These are phyloP conservation scores for Pantelozetes paolii DNA, from an alignment of 2,888 invertebrate genomes.

Conservation along the genomic window DNA sequence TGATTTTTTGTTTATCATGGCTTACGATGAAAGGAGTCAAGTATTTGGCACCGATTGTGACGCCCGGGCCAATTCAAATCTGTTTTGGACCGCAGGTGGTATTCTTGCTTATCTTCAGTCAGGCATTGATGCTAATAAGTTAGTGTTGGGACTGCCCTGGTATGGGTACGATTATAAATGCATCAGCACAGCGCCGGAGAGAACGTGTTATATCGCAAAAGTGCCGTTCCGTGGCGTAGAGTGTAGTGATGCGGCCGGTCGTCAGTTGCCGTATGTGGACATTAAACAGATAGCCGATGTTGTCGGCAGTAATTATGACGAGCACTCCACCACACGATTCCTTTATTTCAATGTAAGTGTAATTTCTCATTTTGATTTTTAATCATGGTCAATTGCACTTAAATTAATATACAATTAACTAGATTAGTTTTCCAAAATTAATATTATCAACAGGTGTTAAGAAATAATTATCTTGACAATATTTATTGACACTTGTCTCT, in stretches of 20 bases:
- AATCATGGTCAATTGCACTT: neutral
- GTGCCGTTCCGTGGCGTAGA: constrained; percentile 53
- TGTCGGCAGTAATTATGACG: constrained; percentile 51
- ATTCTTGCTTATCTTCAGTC: constrained; percentile 50
- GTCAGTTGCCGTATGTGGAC: constrained; percentile 46
- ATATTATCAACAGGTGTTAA: neutral
- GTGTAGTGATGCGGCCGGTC: constrained; percentile 54
- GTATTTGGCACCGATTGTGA: constrained; percentile 47
- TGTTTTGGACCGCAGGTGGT: constrained; percentile 48
- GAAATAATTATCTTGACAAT: too few relatives aligned
- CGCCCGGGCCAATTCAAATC: constrained; percentile 44
- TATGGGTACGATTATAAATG: constrained; percentile 54
- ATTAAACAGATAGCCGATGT: constrained; percentile 43
- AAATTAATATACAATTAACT: too few relatives aligned
- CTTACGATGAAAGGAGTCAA: constrained; percentile 54
- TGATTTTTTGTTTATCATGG: constrained; percentile 54
- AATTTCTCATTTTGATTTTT: neutral
- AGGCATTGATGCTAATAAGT: constrained; percentile 50
- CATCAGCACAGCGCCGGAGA: constrained; percentile 37
- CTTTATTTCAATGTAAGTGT: constrained; percentile 17
- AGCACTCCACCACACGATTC: constrained; percentile 43
- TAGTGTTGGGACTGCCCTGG: constrained; percentile 55
- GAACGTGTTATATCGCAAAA: constrained; percentile 49
- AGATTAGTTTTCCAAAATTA: constrained; percentile 37
- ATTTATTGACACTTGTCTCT: too few relatives aligned